These are phyloP conservation scores for Cylindroiulus punctatus DNA, from an alignment of 2,888 invertebrate genomes.

Conservation along the genomic window DNA sequence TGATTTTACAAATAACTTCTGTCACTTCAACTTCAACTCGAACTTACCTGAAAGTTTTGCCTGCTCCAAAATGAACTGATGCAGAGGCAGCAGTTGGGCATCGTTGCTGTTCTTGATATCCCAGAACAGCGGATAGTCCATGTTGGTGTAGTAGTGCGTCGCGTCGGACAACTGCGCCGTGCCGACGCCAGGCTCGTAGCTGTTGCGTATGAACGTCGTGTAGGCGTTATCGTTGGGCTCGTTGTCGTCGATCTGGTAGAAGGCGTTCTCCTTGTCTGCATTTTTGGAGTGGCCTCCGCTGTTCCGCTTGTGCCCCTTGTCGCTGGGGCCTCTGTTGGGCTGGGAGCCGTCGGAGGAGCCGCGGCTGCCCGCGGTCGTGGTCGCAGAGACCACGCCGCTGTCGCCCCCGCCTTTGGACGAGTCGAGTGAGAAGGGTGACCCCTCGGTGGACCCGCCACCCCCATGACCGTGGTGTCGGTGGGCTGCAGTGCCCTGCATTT, in stretches of 20 bases:
- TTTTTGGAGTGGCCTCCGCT: constrained; percentile 55
- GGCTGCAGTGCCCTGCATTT: constrained; percentile 50
- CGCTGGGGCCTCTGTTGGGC: constrained; percentile 19
- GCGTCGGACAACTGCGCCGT: constrained; percentile 60
- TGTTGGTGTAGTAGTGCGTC: constrained; percentile 63
- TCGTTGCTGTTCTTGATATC: constrained; percentile 60
- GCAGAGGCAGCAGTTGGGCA: constrained; percentile 79
- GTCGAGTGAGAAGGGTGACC: constrained; percentile 48
- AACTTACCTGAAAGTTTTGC: constrained; percentile 76
- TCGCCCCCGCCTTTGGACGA: constrained; percentile 58
- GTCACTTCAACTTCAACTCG: background rate
- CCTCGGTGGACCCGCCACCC: constrained; percentile 50
- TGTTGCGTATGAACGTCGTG: constrained; percentile 55
- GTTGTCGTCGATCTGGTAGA: constrained; percentile 37
- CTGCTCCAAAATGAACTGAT: constrained; percentile 89
- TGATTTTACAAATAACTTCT: no score
- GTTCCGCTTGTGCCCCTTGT: constrained; percentile 52
- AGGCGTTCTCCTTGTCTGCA: constrained; percentile 59
- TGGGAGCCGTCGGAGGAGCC: constrained; percentile 62
- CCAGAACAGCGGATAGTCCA: constrained; percentile 62
- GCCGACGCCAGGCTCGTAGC: constrained; percentile 60
- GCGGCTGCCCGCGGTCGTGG: constrained; percentile 62
- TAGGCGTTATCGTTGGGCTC: constrained; percentile 52
- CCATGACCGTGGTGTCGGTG: constrained; percentile 60
- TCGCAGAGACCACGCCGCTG: constrained; percentile 61